A percentile compares a stretch with the other conserved stretches of the same genome.
These are phyloP conservation scores for Zaprionus capensis DNA, from an alignment of 1,140 invertebrate genomes.

Conservation along the genomic window DNA sequence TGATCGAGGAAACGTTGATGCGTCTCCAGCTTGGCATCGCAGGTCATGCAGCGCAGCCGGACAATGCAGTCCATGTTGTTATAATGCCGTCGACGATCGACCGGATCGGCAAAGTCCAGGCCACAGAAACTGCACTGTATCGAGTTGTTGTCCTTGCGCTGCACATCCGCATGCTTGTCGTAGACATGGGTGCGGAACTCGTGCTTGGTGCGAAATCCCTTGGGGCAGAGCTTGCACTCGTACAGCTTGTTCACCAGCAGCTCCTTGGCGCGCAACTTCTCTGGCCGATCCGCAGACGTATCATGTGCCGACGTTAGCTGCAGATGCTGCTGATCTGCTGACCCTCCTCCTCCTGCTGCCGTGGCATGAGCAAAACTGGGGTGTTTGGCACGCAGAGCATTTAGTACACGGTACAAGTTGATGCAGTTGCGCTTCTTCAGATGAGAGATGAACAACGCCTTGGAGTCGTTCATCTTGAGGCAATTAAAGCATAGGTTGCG, in stretches of 20 bases:
- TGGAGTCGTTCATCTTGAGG: constrained; percentile 83
- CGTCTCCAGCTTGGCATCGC: constrained; percentile 79
- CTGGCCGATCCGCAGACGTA: constrained; percentile 51
- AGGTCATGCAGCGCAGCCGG: constrained; percentile 81
- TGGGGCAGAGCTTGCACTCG: constrained; percentile 80
- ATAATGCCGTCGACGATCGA: constrained; percentile 79
- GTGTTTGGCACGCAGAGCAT: constrained; percentile 63
- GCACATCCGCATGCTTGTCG: constrained; percentile 80
- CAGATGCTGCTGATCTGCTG: not conserved
- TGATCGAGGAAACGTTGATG: constrained; percentile 82
- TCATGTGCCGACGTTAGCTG: constrained; percentile 6
- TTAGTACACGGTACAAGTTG: constrained; percentile 76
- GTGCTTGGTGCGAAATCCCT: constrained; percentile 81
- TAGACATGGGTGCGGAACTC: constrained; percentile 84
- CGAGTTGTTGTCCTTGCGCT: constrained; percentile 75
- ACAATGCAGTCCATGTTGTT: constrained; percentile 84
- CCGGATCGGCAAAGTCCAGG: constrained; percentile 79
- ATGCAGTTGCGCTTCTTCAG: constrained; percentile 83
- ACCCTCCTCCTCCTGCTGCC: not conserved
- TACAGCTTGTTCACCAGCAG: constrained; percentile 82
- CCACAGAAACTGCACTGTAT: constrained; percentile 80
- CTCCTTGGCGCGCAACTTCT: constrained; percentile 80
- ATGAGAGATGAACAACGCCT: constrained; percentile 83
- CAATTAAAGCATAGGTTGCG: constrained; percentile 83
- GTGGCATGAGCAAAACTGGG: constrained; percentile 36